These are phyloP conservation scores for Neolamprologus longior DNA, from an alignment of 2,113 vertebrate species.

Conservation along the genomic window DNA sequence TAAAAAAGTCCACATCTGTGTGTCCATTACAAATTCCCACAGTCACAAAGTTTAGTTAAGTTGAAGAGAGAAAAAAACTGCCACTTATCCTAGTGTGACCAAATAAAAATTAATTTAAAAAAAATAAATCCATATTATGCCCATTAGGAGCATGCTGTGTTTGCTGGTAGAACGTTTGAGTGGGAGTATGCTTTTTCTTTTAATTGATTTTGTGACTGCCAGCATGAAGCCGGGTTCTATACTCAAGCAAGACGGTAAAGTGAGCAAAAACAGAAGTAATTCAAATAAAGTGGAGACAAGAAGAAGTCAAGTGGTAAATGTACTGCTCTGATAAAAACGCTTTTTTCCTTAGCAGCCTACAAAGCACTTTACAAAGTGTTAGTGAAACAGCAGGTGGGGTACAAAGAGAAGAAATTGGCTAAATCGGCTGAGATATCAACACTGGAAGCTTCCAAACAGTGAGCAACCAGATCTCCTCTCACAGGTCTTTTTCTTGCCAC, in stretches of 20 bases:
- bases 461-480: not conserved
- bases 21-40: not conserved
- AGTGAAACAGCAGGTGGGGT: not conserved
- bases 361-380: not conserved
- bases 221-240: not conserved
- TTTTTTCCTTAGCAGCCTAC: not conserved
- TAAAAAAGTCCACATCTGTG: not conserved
- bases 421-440: not conserved
- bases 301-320: not conserved
- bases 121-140: not conserved
- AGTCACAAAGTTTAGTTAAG: not conserved
- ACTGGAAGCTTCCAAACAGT: not conserved
- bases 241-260: not conserved
- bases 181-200: not conserved
- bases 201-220: not conserved
- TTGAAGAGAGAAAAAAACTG: not conserved
- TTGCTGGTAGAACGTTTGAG: not conserved
- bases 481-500: not conserved
- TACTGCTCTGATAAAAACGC: not conserved
- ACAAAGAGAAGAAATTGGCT: not conserved
- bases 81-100: not conserved
- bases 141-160: not conserved
- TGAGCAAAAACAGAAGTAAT: not conserved
- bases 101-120: rapidly evolving
- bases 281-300: not conserved